Conservation (phyloP, 2,113 vertebrate genomes). For the Pituophis catenifer region DNA sequence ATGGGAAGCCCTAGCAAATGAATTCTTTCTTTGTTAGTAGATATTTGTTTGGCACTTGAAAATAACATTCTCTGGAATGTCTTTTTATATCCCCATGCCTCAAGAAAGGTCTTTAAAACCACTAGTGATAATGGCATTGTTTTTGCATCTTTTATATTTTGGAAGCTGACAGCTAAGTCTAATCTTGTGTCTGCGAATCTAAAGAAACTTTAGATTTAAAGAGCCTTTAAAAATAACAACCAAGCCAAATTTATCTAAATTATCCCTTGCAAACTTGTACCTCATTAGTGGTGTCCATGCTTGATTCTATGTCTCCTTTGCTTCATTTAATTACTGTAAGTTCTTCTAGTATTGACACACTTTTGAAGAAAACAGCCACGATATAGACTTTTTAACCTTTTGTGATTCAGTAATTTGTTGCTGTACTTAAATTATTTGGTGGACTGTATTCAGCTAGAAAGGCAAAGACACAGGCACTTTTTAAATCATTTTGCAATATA, state of each 20-base stretch:
- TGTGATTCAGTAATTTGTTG: not conserved
- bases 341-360: not conserved
- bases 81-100: conserved; percentile 26
- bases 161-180: conserved; percentile 42
- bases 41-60: conserved; percentile 53
- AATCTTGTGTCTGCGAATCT: conserved; percentile 45
- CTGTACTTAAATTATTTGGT: not conserved
- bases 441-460: not conserved
- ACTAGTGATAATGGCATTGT: conserved; percentile 36
- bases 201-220: conserved; percentile 36
- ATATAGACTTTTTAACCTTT: not conserved
- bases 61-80: conserved; percentile 25
- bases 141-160: conserved; percentile 54
- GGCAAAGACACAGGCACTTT: not conserved
- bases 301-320: conserved; percentile 30
- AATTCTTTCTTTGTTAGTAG: conserved; percentile 49
- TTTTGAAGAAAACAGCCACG: conserved; percentile 3
- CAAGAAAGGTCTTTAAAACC: conserved; percentile 51
- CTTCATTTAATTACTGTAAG: conserved; percentile 9
- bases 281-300: conserved; percentile 38
- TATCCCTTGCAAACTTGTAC: conserved; percentile 44
- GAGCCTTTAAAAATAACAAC: conserved; percentile 28
- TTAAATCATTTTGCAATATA: not conserved
- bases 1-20: conserved; percentile 51
- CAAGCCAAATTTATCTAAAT: conserved; percentile 56